A percentile compares a stretch with the other conserved stretches of the same genome.
Evolutionary conservation across 2,797 vertebrate genomes (phyloP).

Genomic region (Dendrocincla tyrannina): DNA sequence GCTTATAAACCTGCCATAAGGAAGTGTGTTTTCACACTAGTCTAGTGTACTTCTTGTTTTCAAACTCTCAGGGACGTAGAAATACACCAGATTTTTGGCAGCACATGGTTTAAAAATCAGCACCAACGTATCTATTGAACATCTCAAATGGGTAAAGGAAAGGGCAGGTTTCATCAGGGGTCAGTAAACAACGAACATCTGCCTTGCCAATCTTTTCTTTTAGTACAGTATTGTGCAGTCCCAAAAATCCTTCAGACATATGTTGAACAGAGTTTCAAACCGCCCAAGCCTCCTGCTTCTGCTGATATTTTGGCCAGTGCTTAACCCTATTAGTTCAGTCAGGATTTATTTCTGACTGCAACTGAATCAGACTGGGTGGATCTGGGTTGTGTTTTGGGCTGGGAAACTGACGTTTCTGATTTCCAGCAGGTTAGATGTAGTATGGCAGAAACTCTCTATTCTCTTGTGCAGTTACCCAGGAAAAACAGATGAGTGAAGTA

Average conservation of each 20-base stretch:
- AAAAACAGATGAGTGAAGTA: conserved; percentile 29
- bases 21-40: conserved; percentile 71
- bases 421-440: not conserved
- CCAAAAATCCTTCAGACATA: conserved; percentile 71
- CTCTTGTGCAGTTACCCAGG: not conserved
- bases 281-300: conserved; percentile 65
- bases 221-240: conserved; percentile 51
- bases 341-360: conserved; percentile 28
- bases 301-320: conserved; percentile 65
- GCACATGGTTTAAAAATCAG: conserved; percentile 70
- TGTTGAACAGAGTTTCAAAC: conserved; percentile 71
- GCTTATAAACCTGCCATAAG: conserved; percentile 72
- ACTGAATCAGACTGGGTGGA: not conserved
- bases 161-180: conserved; percentile 69
- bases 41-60: conserved; percentile 72
- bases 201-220: conserved; percentile 69
- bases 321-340: conserved; percentile 62
- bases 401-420: not conserved
- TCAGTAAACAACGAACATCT: conserved; percentile 74
- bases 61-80: conserved; percentile 72
- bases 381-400: not conserved
- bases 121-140: conserved; percentile 73
- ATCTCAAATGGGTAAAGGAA: conserved; percentile 72
- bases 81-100: conserved; percentile 75
- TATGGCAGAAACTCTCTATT: not conserved